A percentile compares a stretch with the other conserved stretches of the same genome.
phyloP scores from a whole-genome alignment of 30 jellyfish, hydroid and myxozoan species.

The Turritopsis dohrnii region DNA sequence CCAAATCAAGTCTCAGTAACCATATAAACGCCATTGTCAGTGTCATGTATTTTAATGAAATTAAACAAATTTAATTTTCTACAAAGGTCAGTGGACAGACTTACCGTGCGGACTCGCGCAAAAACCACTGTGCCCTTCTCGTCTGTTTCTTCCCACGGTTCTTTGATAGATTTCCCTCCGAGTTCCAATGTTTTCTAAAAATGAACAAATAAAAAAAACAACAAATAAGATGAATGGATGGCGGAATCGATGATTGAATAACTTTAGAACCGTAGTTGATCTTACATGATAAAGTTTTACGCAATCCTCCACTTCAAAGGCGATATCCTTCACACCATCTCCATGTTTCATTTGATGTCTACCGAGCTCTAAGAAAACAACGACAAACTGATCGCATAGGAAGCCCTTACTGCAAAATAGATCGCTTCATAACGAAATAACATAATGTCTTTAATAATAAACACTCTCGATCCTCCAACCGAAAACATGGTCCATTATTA shows the following conservation, averaged over 20 bases:
- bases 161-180: slow-evolving; percentile 70
- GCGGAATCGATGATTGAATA: background rate
- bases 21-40: too few species aligned
- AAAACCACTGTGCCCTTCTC: slow-evolving; percentile 76
- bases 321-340: slow-evolving; percentile 93
- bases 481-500: too few species aligned
- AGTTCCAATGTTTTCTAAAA: slow-evolving; percentile 73
- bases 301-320: slow-evolving; percentile 91
- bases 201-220: background rate
- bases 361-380: slow-evolving; percentile 53
- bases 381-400: background rate
- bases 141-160: slow-evolving; percentile 93
- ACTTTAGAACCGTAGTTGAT: background rate
- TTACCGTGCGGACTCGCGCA: slow-evolving; percentile 84
- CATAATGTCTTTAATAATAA: too few species aligned
- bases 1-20: too few species aligned
- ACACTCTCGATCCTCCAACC: too few species aligned
- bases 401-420: too few species aligned
- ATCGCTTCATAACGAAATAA: too few species aligned
- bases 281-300: slow-evolving; percentile 65
- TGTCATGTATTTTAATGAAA: too few species aligned
- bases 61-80: too few species aligned
- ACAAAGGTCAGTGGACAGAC: background rate
- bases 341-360: slow-evolving; percentile 76
- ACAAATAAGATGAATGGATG: background rate